A percentile compares a stretch with the other conserved stretches of the same genome.
Conservation (phyloP, 2,888 invertebrate species). For the Cataglyphis rosenhaueri region DNA sequence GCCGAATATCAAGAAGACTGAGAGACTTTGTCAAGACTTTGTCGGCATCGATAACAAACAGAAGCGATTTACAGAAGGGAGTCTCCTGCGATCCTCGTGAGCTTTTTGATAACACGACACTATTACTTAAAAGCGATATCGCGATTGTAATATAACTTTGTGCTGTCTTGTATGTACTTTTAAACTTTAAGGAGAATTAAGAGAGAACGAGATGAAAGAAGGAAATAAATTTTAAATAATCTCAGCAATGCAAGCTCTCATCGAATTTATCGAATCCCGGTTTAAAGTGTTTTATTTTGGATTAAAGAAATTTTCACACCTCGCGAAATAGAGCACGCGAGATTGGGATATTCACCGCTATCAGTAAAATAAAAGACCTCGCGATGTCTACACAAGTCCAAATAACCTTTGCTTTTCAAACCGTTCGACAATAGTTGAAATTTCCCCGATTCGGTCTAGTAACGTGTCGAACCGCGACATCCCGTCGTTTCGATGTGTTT, state of each 20-base stretch:
- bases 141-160: background rate
- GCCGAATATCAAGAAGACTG: background rate
- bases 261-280: background rate
- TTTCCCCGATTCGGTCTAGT: background rate
- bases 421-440: constrained; percentile 4
- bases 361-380: background rate
- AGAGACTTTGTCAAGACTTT: background rate
- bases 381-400: background rate
- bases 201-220: background rate
- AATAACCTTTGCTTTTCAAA: constrained; percentile 9
- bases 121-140: background rate
- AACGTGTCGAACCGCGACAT: constrained; percentile 4
- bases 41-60: background rate
- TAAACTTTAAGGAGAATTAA: background rate
- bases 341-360: background rate
- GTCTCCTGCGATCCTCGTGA: background rate
- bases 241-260: background rate
- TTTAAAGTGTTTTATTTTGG: background rate
- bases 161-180: background rate
- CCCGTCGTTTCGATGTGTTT: background rate
- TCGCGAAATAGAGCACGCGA: background rate
- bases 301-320: background rate
- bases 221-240: background rate
- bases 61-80: background rate
- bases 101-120: background rate